phyloP scores from a whole-genome alignment of 2,888 invertebrate genomes.

The Neoaliturus tenellus region DNA sequence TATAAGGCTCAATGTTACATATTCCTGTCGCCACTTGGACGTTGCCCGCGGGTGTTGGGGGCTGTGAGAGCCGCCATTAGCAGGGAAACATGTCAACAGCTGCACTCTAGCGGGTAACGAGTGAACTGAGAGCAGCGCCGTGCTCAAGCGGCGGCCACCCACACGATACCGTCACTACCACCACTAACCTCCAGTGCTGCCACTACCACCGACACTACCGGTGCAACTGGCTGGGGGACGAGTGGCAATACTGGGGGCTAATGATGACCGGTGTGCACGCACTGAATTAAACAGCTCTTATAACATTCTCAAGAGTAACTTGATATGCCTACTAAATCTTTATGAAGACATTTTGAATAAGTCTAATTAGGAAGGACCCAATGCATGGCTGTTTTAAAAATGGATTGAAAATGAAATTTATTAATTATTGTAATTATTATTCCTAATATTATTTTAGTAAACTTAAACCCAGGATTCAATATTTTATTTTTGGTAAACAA shows the following conservation, averaged over 20 bases:
- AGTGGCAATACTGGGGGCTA: neutral
- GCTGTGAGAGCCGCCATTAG: slow-evolving; percentile 22
- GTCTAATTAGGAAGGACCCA: too few species aligned
- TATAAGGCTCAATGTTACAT: neutral
- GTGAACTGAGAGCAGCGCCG: slow-evolving; percentile 31
- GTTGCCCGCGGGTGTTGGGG: neutral
- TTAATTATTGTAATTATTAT: too few species aligned
- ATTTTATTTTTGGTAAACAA: too few species aligned
- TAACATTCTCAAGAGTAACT: too few species aligned
- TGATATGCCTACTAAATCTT: too few species aligned
- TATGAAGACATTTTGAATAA: too few species aligned
- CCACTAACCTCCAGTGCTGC: neutral
- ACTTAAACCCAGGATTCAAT: too few species aligned
- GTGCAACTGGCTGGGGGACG: neutral
- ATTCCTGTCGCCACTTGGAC: neutral
- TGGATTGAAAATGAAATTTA: too few species aligned
- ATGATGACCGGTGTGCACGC: neutral
- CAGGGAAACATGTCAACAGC: slow-evolving; percentile 30
- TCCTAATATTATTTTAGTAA: too few species aligned
- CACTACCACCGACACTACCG: neutral
- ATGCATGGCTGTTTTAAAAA: too few species aligned
- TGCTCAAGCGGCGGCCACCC: slow-evolving; percentile 30
- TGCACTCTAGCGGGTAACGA: slow-evolving; percentile 32
- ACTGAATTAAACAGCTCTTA: slow-evolving; percentile 1
- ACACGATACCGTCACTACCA: neutral